phyloP scores from a whole-genome alignment of 2,113 vertebrate species.

The Manacus vitellinus region DNA sequence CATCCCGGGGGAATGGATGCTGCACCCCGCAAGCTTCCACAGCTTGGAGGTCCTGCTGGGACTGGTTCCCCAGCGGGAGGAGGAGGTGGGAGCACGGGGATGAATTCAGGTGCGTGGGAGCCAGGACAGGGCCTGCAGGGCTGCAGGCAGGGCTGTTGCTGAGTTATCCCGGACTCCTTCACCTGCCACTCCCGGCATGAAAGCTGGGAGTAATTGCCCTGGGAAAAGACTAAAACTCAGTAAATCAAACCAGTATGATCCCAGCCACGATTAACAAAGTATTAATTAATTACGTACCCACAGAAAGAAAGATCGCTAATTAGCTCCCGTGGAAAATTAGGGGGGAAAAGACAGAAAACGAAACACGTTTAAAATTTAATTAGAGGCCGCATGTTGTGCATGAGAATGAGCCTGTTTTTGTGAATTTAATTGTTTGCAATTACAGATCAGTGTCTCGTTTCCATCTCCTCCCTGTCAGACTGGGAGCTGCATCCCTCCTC shows the following conservation, averaged over 20 bases:
- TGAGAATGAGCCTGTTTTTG: constrained; percentile 16
- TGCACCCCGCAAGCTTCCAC: neutral
- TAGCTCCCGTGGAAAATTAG: constrained; percentile 11
- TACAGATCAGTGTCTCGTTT: neutral
- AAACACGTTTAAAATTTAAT: constrained; percentile 56
- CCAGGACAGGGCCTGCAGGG: neutral
- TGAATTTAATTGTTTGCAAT: constrained; percentile 1
- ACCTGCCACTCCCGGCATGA: neutral
- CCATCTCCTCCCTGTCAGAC: neutral
- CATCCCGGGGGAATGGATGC: fast-evolving
- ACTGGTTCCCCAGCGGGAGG: fast-evolving
- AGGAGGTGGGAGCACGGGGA: too few relatives aligned
- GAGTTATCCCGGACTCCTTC: neutral
- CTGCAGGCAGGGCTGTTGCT: neutral
- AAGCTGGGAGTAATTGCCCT: neutral
- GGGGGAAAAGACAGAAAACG: neutral
- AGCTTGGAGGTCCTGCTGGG: neutral
- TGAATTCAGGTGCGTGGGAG: neutral
- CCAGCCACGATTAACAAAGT: neutral
- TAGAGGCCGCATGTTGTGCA: neutral
- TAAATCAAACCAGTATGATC: neutral
- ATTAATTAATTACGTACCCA: constrained; percentile 38
- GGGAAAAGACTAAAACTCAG: neutral
- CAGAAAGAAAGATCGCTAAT: constrained; percentile 40
- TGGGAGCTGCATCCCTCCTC: neutral